Conservation (phyloP, 2,888 invertebrate genomes). For the Mesoligia furuncula region DNA sequence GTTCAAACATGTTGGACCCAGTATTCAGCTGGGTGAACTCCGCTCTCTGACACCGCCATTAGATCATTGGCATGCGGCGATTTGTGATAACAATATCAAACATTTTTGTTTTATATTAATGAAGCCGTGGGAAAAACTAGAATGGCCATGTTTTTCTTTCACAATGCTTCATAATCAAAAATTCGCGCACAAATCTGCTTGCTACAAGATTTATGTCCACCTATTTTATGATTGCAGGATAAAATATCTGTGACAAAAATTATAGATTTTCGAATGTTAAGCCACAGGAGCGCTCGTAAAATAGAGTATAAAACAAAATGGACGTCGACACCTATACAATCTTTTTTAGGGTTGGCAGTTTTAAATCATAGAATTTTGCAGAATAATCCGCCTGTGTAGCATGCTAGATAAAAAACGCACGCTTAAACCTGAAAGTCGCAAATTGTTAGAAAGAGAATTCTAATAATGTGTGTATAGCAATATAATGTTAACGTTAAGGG, state of each 20-base stretch:
- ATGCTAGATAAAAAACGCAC: too few relatives aligned
- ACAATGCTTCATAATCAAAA: neutral
- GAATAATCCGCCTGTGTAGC: neutral
- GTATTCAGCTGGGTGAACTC: neutral
- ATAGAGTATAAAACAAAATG: slow-evolving; percentile 54
- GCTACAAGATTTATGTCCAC: slow-evolving; percentile 1
- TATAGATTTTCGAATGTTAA: slow-evolving; percentile 56
- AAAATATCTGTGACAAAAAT: slow-evolving; percentile 46
- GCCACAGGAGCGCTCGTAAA: slow-evolving; percentile 51
- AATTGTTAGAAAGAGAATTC: too few relatives aligned
- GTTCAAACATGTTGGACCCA: neutral
- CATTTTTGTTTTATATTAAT: neutral
- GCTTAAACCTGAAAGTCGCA: too few relatives aligned
- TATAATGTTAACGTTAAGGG: too few relatives aligned
- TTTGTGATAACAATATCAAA: neutral
- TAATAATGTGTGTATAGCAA: too few relatives aligned
- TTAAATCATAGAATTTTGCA: neutral
- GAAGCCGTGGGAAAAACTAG: neutral
- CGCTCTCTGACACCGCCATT: neutral
- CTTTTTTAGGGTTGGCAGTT: slow-evolving; percentile 7
- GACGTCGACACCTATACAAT: slow-evolving; percentile 38
- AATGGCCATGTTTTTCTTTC: neutral
- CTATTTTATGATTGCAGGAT: slow-evolving; percentile 24
- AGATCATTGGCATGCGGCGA: neutral
- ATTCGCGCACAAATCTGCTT: neutral